Base-by-base conservation (phyloP, 2,888 invertebrate genomes). In the Trachelus iudaicus region DNA sequence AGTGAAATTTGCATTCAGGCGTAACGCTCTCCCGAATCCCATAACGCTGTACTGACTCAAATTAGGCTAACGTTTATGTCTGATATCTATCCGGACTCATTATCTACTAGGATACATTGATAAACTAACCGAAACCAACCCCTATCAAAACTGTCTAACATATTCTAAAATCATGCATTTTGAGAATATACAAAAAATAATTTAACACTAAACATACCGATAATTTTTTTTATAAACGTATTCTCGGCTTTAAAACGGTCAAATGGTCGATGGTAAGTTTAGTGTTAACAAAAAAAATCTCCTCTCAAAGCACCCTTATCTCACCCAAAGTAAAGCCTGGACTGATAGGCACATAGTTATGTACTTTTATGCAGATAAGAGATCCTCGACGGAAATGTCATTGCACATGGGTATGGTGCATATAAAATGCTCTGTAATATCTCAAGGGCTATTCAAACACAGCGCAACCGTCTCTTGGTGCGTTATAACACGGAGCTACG, bases 401-500 rank as follows among this genome's bases (percentile, higher is more conserved):
- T 6, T 23, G 56, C 23, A 56, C 9, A 56, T 56, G 56, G 56
- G 9, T 56, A 23, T 23, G 23, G 23, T 23, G 56, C 56, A 56
- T 23, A 56, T 56, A 56, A 35, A 74, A 74, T 35, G 12, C 35
- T 34, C 23, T 3, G 74, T n/a, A 74, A 34, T 74, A 74, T 74
- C 74, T 74, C 74, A 74, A 74, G 74, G 37, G 74, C 74, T 35
- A 74, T 74, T 74, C 74, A 74, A 15, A 74, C 74, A 23, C 35
- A 11, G 73, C 9, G 30, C 74, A 35, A 56, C 74, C 35, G 34
- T 56, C 23, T 34, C 74, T 11, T n/a, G 74, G n/a, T 34, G 74
- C 74, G 35, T 35, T 74, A 74, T 34, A n/a, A 34, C 74, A 1
- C 9, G 35, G 11, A 35, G 35, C 74, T 74, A 74, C 74, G 74